phyloP scores from a whole-genome alignment of 1,140 invertebrate species.

The Zophobas atratus region DNA sequence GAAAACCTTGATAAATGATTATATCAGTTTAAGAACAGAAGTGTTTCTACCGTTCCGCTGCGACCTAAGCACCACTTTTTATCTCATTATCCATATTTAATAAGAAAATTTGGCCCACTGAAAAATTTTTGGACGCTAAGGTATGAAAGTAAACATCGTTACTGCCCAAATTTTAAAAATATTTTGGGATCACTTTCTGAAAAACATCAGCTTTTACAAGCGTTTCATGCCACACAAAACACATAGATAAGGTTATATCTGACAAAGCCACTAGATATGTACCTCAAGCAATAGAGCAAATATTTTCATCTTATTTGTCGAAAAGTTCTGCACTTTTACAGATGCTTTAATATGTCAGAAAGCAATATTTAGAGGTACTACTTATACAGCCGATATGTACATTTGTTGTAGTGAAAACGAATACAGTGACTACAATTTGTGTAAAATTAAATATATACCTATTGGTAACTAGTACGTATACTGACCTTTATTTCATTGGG shows the following conservation, averaged over 20 bases:
- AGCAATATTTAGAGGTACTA: conserved; percentile 2
- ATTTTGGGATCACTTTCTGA: not conserved
- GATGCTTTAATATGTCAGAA: not conserved
- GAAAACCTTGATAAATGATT: too few relatives aligned
- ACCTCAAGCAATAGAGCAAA: not conserved
- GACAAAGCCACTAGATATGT: not conserved
- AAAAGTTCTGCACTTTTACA: not conserved
- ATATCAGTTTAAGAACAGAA: conserved; percentile 1
- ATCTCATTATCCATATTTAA: conserved; percentile 7
- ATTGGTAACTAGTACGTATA: too few relatives aligned
- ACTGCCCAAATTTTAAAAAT: conserved; percentile 11
- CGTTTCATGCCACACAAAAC: not conserved
- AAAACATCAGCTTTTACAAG: conserved; percentile 3
- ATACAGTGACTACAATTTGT: too few relatives aligned
- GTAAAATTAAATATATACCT: too few relatives aligned
- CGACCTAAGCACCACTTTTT: conserved; percentile 11
- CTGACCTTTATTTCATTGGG: too few relatives aligned
- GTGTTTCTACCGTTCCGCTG: too few relatives aligned
- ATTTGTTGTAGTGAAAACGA: too few relatives aligned
- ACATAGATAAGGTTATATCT: not conserved
- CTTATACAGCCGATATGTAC: too few relatives aligned
- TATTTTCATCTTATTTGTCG: too few relatives aligned
- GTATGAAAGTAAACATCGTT: conserved; percentile 16
- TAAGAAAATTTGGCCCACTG: not conserved
- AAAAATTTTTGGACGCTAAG: conserved; percentile 12